Evolutionary conservation across 2,888 invertebrate genomes (phyloP).

Genomic region (Microplitis manilae): DNA sequence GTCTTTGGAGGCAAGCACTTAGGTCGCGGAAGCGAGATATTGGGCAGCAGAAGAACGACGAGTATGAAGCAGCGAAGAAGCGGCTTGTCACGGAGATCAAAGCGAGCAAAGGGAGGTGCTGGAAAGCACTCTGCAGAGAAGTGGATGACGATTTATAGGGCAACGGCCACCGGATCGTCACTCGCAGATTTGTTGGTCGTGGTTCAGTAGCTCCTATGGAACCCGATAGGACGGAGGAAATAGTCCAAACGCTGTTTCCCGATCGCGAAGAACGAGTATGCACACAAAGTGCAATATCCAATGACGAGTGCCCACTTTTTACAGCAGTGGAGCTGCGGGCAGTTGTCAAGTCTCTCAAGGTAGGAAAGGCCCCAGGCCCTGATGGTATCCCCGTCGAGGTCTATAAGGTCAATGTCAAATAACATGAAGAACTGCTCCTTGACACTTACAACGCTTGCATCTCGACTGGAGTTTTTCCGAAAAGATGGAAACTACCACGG

Average conservation of each 20-base stretch:
- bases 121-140: constrained; percentile 27
- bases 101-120: constrained; percentile 15
- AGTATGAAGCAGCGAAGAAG: constrained; percentile 5
- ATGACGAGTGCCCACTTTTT: constrained; percentile 11
- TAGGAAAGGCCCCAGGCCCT: background rate
- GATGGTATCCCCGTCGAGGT: constrained; percentile 15
- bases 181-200: no score
- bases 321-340: constrained; percentile 8
- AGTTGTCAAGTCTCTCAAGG: constrained; percentile 15
- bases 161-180: background rate
- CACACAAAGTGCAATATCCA: background rate
- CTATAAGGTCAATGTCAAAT: background rate
- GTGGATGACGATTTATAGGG: constrained; percentile 22
- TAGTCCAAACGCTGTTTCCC: constrained; percentile 41
- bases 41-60: background rate
- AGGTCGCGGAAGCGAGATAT: constrained; percentile 24
- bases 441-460: constrained; percentile 8
- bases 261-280: constrained; percentile 22
- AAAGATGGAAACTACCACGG: background rate
- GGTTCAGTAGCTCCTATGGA: background rate
- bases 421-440: constrained; percentile 17
- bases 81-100: background rate
- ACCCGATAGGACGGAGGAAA: constrained; percentile 12
- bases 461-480: background rate
- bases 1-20: constrained; percentile 37